These are phyloP conservation scores for Mamestra configurata DNA, from an alignment of 1,140 invertebrate species.

Conservation along the genomic window DNA sequence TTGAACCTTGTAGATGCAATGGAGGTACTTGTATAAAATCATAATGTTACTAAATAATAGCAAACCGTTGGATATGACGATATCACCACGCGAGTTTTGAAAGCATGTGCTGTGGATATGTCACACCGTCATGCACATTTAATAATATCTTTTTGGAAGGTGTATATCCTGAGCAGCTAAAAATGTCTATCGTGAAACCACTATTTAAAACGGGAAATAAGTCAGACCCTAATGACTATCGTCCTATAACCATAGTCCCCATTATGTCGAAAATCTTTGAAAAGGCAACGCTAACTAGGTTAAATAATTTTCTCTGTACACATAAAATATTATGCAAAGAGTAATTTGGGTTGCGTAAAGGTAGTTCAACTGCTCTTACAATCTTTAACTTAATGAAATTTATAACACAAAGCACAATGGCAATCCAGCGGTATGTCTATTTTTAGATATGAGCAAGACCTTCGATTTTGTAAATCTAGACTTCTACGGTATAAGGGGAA, in stretches of 20 bases:
- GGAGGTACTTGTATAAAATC: too few relatives aligned
- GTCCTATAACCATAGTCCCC: neutral
- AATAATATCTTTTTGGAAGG: neutral
- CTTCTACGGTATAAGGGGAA: too few relatives aligned
- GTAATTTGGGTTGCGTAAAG: neutral
- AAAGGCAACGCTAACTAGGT: neutral
- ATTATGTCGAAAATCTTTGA: neutral
- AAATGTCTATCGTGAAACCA: too few relatives aligned
- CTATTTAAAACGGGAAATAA: neutral
- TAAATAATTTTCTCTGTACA: neutral
- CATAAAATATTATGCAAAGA: neutral
- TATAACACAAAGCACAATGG: too few relatives aligned
- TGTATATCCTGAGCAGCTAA: neutral
- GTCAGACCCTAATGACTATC: neutral
- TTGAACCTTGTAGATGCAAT: too few relatives aligned
- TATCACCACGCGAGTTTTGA: neutral
- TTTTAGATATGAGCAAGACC: too few relatives aligned
- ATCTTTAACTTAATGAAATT: too few relatives aligned
- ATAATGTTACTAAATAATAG: slow-evolving; percentile 3
- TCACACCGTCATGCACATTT: neutral
- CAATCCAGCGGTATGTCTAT: too few relatives aligned
- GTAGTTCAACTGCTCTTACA: too few relatives aligned
- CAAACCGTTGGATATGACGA: neutral
- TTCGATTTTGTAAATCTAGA: too few relatives aligned
- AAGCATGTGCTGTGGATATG: neutral